phyloP scores from a whole-genome alignment of 2,888 invertebrate species.

The Latrodectus elegans region DNA sequence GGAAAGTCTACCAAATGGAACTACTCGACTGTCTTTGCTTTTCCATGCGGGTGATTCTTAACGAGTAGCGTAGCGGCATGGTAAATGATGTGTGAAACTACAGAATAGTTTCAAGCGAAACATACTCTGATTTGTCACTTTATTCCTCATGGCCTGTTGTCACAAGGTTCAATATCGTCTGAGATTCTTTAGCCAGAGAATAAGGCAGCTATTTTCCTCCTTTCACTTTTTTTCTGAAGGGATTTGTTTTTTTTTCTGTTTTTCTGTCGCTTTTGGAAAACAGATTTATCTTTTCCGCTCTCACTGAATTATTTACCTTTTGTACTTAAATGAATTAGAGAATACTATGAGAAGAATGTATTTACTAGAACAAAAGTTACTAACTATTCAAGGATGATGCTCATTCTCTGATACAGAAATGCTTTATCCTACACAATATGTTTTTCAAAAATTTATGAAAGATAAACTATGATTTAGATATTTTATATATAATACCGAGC shows the following conservation, averaged over 20 bases:
- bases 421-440: too few relatives aligned
- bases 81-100: constrained; percentile 53
- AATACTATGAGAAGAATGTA: too few relatives aligned
- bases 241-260: neutral
- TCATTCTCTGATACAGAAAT: too few relatives aligned
- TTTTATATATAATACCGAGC: too few relatives aligned
- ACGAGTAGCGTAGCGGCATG: constrained; percentile 52
- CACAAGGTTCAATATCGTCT: neutral
- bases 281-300: too few relatives aligned
- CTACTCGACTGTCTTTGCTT: constrained; percentile 33
- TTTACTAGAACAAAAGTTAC: too few relatives aligned
- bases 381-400: too few relatives aligned
- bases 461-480: too few relatives aligned
- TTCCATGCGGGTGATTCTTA: constrained; percentile 62
- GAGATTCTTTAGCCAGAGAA: neutral
- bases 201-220: constrained; percentile 15
- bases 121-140: constrained; percentile 7
- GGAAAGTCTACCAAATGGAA: constrained; percentile 28
- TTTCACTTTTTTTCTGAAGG: constrained; percentile 33
- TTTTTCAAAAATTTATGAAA: too few relatives aligned
- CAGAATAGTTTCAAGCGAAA: constrained; percentile 51
- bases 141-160: neutral
- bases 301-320: too few relatives aligned
- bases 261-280: neutral
- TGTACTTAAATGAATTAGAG: too few relatives aligned